Evolutionary conservation across 2,888 invertebrate species (phyloP), one percentile per base, ranked within the genome.

Genomic region (Kuschelorhynchus macadamiae): DNA sequence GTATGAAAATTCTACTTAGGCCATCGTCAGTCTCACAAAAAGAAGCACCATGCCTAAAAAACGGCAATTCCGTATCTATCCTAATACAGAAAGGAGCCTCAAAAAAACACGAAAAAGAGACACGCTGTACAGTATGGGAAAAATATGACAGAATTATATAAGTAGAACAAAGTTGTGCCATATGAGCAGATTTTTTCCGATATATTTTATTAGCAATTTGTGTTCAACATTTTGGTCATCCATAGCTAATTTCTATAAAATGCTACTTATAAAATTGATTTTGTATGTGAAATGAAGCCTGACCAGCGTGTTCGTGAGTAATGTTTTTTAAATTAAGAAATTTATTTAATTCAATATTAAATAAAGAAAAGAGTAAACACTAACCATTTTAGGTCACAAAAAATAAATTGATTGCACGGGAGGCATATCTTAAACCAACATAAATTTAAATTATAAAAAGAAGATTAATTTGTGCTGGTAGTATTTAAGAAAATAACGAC

Each of bases 211-310:
- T 25, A 25, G 25, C 7, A 25, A 25, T 25, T 7, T 25, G 4
- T 25, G 3, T 25, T 25, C 7, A 5, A 25, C 7, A 25, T 25
- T 42, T 30, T 46, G 12, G 21, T 57, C 25, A 77, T 75, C 76
- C 77, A 74, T 77, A 76, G 77, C 77, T 77, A 79, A 79, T 78
- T 71, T 62, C 56, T 66, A 73, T 73, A 74, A 78, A 77, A 79
- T 76, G 77, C 73, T 77, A 76, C 77, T 79, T 76, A 77, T 77
- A 78, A 76, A 78, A 74, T 70, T 71, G 76, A 78, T 77, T 77
- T 78, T 77, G 72, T 71, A 76, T 75, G 77, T 77, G 77, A 77
- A 79, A 75, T 73, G 76, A 77, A 78, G 77, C 76, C 70, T 71
- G 67, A 72, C 71, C 63, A 72, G 70, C 72, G 71, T 72, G 72